A percentile compares a stretch with the other conserved stretches of the same genome.
Conservation (phyloP, 2,888 invertebrate genomes). For the Archips xylosteana region DNA sequence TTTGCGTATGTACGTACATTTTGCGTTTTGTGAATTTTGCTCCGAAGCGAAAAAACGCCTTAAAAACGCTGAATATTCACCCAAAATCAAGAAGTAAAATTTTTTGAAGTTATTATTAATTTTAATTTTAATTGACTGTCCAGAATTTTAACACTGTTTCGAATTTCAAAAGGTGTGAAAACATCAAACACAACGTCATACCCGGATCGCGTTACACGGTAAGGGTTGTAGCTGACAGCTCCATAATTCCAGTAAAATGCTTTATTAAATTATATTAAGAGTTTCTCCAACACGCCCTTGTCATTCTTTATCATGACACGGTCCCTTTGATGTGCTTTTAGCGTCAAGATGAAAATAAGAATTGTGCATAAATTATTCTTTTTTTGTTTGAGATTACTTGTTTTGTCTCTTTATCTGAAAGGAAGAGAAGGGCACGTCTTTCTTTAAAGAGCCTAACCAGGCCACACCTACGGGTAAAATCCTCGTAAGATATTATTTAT, state of each 20-base stretch:
- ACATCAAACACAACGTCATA: conserved; percentile 1
- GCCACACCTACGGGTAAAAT: background rate
- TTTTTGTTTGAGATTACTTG: background rate
- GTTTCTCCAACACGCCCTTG: background rate
- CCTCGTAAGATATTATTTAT: too few relatives aligned
- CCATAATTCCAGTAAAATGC: background rate
- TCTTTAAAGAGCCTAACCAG: background rate
- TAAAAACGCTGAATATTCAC: too few relatives aligned
- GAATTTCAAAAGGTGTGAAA: conserved; percentile 4
- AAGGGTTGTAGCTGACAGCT: conserved; percentile 9
- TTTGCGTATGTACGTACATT: too few relatives aligned
- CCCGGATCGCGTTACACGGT: background rate
- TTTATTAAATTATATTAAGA: conserved; percentile 10
- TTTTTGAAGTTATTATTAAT: too few relatives aligned
- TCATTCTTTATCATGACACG: background rate
- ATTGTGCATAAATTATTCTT: background rate
- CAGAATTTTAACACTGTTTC: background rate
- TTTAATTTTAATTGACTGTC: background rate
- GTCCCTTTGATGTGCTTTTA: background rate
- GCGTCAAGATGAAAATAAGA: background rate
- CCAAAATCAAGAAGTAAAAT: too few relatives aligned
- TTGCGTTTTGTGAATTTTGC: too few relatives aligned
- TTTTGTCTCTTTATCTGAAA: background rate
- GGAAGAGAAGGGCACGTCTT: background rate
- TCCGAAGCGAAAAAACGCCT: too few relatives aligned